Evolutionary conservation across 2,888 invertebrate species (phyloP).

Genomic region (Homarus gammarus): DNA sequence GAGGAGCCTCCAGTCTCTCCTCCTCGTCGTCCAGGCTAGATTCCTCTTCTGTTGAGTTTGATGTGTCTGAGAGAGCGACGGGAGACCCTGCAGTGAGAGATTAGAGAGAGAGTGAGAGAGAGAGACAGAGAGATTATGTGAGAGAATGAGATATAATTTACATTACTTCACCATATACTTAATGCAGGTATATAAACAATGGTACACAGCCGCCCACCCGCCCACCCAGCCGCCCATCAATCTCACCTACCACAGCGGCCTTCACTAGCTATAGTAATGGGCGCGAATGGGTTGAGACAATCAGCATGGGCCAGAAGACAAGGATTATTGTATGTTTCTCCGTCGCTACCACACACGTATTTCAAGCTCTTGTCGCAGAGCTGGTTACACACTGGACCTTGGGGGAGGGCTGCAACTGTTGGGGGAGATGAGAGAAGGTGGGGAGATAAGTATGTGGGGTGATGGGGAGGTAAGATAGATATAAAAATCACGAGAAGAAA

Average conservation of each 20-base stretch:
- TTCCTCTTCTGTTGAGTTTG: not conserved
- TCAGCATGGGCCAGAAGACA: constrained; percentile 34
- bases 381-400: constrained; percentile 23
- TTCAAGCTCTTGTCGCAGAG: not conserved
- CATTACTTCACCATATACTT: too few species aligned
- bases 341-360: constrained; percentile 52
- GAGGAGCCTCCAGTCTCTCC: not conserved
- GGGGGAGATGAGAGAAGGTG: not conserved
- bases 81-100: not conserved
- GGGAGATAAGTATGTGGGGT: not conserved
- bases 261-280: not conserved
- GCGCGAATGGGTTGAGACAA: constrained; percentile 44
- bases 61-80: not conserved
- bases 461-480: too few species aligned
- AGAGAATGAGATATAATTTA: too few species aligned
- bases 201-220: too few species aligned
- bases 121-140: too few species aligned
- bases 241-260: not conserved
- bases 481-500: too few species aligned
- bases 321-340: constrained; percentile 42
- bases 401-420: constrained; percentile 50
- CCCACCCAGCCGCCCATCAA: not conserved
- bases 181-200: too few species aligned
- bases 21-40: not conserved
- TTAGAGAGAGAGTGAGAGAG: not conserved